Evolutionary conservation across 1,140 invertebrate species (phyloP).

Genomic region (Physella acuta): DNA sequence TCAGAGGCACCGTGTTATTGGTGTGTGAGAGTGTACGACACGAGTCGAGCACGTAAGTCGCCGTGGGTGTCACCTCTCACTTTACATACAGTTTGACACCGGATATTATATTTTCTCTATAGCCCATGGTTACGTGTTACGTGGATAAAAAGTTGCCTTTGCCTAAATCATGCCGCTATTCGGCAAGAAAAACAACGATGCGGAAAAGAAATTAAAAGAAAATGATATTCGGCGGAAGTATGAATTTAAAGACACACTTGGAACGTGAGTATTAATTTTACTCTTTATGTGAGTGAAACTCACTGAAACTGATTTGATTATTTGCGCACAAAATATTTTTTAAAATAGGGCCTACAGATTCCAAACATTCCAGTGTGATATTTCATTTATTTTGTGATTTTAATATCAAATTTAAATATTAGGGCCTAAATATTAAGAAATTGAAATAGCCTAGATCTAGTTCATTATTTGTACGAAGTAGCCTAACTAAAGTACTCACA

Average conservation of each 20-base stretch:
- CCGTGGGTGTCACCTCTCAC: background rate
- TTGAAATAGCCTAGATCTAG: no score
- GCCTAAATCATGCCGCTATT: constrained; percentile 44
- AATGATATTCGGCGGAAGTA: constrained; percentile 42
- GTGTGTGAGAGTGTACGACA: background rate
- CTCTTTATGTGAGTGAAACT: no score
- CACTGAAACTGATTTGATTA: no score
- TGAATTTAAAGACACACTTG: constrained; percentile 46
- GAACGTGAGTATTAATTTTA: constrained; percentile 44
- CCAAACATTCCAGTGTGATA: no score
- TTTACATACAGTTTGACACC: background rate
- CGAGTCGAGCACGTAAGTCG: background rate
- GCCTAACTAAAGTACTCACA: no score
- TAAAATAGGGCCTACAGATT: no score
- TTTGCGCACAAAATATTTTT: no score
- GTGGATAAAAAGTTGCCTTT: constrained; percentile 3
- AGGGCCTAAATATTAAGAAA: no score
- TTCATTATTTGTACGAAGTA: no score
- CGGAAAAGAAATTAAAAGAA: constrained; percentile 42
- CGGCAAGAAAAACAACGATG: constrained; percentile 45
- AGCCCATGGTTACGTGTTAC: constrained; percentile 24
- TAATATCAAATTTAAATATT: no score
- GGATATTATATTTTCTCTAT: constrained; percentile 7
- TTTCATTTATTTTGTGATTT: no score
- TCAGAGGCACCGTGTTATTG: background rate